Evolutionary conservation across 2,888 invertebrate species (phyloP).

Genomic region (Osedax fenrisi): DNA sequence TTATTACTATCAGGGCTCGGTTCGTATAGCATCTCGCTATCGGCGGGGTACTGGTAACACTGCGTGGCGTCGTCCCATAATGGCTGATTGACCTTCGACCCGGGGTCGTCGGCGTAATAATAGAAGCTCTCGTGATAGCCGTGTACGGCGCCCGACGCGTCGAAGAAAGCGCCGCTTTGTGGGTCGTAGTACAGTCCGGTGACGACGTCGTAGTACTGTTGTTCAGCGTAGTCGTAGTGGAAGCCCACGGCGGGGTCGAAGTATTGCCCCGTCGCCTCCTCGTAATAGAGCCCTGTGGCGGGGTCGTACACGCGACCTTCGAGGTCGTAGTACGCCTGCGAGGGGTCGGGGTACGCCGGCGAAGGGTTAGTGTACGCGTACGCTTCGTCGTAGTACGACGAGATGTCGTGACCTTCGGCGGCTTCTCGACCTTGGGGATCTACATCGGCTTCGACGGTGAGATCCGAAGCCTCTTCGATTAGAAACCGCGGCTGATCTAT

Average conservation of each 20-base stretch:
- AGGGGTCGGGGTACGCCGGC: background rate
- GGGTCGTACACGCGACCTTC: background rate
- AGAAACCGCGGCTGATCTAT: no score
- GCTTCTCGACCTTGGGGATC: background rate
- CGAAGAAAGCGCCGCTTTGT: background rate
- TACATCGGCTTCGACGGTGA: no score
- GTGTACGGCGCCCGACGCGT: background rate
- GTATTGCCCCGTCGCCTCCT: background rate
- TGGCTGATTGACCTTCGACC: conserved; percentile 27
- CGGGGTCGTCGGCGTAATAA: conserved; percentile 36
- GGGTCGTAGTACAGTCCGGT: background rate
- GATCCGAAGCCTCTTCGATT: no score
- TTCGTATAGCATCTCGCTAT: no score
- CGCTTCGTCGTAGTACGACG: no score
- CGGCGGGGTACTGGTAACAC: no score
- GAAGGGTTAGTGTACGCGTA: background rate
- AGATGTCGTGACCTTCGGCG: background rate
- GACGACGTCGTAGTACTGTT: background rate
- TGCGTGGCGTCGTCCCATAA: conserved; percentile 29
- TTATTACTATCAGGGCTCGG: no score
- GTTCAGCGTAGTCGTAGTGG: background rate
- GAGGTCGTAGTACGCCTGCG: background rate
- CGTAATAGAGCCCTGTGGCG: background rate
- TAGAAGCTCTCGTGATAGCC: conserved; percentile 23
- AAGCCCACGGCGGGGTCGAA: background rate